These are phyloP conservation scores for Polyploca ridens DNA, from an alignment of 2,888 invertebrate genomes.

Conservation along the genomic window DNA sequence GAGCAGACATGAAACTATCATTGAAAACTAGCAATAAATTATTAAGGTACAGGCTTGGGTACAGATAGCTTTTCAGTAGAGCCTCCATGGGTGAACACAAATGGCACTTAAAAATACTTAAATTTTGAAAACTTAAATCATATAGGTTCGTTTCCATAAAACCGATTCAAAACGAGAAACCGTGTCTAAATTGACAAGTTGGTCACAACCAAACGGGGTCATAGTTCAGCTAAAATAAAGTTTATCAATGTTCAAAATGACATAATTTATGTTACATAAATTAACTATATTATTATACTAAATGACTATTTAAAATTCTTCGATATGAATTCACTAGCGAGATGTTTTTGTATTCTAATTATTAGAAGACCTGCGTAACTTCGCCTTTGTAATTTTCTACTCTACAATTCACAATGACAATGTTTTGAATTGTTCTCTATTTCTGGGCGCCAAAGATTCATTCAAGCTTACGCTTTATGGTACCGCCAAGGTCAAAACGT, in stretches of 20 bases:
- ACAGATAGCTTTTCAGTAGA: too few species aligned
- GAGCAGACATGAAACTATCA: too few species aligned
- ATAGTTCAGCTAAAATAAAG: background rate
- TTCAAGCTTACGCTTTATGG: background rate
- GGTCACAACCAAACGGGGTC: background rate
- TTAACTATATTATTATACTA: background rate
- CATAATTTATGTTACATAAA: background rate
- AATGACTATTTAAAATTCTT: background rate
- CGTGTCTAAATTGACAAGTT: background rate
- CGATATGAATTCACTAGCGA: background rate
- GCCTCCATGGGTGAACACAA: background rate
- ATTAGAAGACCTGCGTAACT: too few species aligned
- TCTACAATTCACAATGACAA: too few species aligned
- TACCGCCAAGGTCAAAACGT: constrained; percentile 33
- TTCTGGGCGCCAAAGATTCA: background rate
- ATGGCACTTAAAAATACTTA: background rate
- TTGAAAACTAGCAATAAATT: too few species aligned
- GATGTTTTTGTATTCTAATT: background rate
- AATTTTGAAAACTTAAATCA: background rate
- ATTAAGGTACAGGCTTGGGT: too few species aligned
- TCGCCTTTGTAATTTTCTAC: too few species aligned
- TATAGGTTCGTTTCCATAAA: too few species aligned
- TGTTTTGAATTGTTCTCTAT: too few species aligned
- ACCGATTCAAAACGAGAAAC: background rate
- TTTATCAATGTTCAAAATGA: background rate